Evolutionary conservation across 2,888 invertebrate species (phyloP).

Genomic region (Leptopilina drosophilae): DNA sequence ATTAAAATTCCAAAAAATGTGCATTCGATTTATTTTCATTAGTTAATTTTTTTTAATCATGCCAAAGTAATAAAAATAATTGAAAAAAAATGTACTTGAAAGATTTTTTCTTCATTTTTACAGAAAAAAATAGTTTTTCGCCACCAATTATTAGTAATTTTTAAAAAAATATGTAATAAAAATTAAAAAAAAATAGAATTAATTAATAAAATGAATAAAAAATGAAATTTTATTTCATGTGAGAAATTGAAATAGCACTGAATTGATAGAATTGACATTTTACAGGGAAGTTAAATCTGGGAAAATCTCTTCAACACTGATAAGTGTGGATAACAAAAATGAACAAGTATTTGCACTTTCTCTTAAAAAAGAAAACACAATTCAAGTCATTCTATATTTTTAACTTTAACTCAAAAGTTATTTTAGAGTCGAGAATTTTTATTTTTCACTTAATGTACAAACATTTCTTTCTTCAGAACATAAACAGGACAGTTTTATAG

Average conservation of each 20-base stretch:
- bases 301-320: neutral
- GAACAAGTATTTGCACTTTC: slow-evolving; percentile 40
- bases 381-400: slow-evolving; percentile 4
- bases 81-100: no score
- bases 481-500: slow-evolving; percentile 27
- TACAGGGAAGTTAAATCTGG: neutral
- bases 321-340: slow-evolving; percentile 14
- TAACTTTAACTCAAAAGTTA: slow-evolving; percentile 32
- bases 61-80: no score
- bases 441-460: slow-evolving; percentile 18
- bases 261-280: neutral
- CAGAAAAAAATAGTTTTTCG: no score
- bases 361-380: neutral
- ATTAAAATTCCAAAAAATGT: no score
- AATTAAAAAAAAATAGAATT: no score
- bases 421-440: slow-evolving; percentile 16
- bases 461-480: slow-evolving; percentile 30
- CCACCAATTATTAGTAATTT: no score
- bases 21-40: no score
- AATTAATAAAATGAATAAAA: no score
- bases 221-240: no score
- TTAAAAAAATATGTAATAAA: no score
- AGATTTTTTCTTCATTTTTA: no score
- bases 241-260: neutral
- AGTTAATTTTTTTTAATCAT: no score